Evolutionary conservation across 2,888 invertebrate genomes (phyloP).

Genomic region (Andrena minutula): DNA sequence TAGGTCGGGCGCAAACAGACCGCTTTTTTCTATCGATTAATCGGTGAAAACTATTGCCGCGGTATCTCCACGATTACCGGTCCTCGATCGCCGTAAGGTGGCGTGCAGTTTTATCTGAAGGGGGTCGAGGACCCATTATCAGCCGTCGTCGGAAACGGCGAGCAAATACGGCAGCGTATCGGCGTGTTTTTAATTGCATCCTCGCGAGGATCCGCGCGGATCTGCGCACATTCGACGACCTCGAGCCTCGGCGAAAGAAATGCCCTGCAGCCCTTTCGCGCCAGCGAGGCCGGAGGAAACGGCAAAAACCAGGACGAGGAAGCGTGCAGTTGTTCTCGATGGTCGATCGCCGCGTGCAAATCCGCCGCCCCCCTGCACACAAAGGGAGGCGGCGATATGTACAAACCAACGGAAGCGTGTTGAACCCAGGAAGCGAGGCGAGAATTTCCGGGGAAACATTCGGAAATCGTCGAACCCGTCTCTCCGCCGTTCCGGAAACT

Average conservation of each 20-base stretch:
- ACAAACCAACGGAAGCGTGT: constrained; percentile 68
- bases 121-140: constrained; percentile 80
- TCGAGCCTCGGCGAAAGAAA: background rate
- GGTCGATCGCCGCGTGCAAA: constrained; percentile 37
- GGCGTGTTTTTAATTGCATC: background rate
- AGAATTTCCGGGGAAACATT: constrained; percentile 74
- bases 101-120: constrained; percentile 67
- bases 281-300: too few relatives aligned
- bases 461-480: constrained; percentile 72
- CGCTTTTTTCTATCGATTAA: constrained; percentile 81
- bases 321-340: constrained; percentile 3
- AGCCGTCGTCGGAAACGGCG: constrained; percentile 40
- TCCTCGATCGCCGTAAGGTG: constrained; percentile 54
- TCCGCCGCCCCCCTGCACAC: constrained; percentile 25
- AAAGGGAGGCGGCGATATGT: constrained; percentile 60
- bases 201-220: background rate
- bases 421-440: constrained; percentile 70
- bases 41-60: constrained; percentile 79
- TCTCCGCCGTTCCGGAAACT: constrained; percentile 72
- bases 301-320: background rate
- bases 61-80: constrained; percentile 72
- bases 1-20: constrained; percentile 83
- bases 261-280: too few relatives aligned
- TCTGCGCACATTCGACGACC: background rate
- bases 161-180: constrained; percentile 50